Evolutionary conservation across 2,888 invertebrate species (phyloP).

Genomic region (Drosophila picticornis): DNA sequence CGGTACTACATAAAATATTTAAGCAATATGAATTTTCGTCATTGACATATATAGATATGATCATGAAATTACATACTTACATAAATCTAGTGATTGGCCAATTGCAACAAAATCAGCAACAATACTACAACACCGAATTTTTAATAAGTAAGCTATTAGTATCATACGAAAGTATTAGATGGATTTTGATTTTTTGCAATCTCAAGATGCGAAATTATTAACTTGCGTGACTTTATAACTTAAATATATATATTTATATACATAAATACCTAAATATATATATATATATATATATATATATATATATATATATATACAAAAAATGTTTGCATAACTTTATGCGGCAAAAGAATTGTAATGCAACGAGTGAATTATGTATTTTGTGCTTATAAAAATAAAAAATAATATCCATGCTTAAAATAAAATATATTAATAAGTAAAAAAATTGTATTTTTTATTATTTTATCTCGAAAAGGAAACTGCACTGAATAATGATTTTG

Average conservation of each 20-base stretch:
- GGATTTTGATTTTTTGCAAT: constrained; percentile 48
- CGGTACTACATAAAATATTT: constrained; percentile 3
- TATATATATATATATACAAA: no score
- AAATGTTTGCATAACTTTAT: constrained; percentile 14
- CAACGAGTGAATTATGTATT: constrained; percentile 73
- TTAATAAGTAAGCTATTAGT: constrained; percentile 35
- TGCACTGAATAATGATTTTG: background rate
- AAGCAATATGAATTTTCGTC: constrained; percentile 6
- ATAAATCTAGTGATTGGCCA: background rate
- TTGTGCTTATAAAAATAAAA: constrained; percentile 59
- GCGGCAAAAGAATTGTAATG: constrained; percentile 8
- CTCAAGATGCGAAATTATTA: constrained; percentile 28
- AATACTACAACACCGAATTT: constrained; percentile 5
- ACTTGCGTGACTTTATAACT: constrained; percentile 28
- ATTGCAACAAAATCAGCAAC: background rate
- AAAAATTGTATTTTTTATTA: background rate
- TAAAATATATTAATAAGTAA: constrained; percentile 1
- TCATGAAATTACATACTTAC: background rate
- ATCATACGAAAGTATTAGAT: constrained; percentile 71
- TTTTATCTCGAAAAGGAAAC: background rate
- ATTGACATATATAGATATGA: background rate
- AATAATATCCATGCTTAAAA: constrained; percentile 36
- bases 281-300: background rate
- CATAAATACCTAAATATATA: background rate
- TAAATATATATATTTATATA: constrained; percentile 19